phyloP scores from a whole-genome alignment of 2,113 vertebrate genomes.

The Hymenochirus boettgeri region DNA sequence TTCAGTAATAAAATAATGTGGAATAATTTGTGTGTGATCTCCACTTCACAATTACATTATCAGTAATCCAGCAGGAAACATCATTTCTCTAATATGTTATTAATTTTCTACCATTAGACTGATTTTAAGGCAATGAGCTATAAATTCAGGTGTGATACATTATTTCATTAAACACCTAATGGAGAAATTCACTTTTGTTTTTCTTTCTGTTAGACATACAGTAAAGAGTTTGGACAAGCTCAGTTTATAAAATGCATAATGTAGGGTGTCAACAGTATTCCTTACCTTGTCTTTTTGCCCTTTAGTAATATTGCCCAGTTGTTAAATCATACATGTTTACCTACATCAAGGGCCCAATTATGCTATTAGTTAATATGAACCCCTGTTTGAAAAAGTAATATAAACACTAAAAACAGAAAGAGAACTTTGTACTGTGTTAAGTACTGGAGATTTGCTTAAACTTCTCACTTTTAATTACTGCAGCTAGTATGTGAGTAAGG shows the following conservation, averaged over 20 bases:
- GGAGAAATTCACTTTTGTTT: not conserved
- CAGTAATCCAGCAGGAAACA: not conserved
- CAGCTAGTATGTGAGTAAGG: no score
- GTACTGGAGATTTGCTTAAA: no score
- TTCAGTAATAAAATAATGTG: not conserved
- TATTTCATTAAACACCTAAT: constrained; percentile 5
- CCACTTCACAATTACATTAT: not conserved
- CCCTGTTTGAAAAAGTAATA: no score
- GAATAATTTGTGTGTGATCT: constrained; percentile 1
- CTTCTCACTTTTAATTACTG: no score
- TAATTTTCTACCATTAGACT: not conserved
- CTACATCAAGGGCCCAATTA: no score
- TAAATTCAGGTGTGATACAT: not conserved
- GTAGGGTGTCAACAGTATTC: no score
- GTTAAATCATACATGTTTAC: no score
- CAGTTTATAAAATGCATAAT: not conserved
- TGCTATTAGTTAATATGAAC: no score
- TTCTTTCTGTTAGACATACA: not conserved
- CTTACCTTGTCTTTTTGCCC: no score
- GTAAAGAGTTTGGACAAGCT: not conserved
- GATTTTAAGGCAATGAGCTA: not conserved
- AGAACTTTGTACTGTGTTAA: no score
- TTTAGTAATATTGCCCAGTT: no score
- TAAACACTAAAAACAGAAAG: no score
- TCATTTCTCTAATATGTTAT: not conserved